phyloP scores from a whole-genome alignment of 2,888 invertebrate species.

The Axea sp. region DNA sequence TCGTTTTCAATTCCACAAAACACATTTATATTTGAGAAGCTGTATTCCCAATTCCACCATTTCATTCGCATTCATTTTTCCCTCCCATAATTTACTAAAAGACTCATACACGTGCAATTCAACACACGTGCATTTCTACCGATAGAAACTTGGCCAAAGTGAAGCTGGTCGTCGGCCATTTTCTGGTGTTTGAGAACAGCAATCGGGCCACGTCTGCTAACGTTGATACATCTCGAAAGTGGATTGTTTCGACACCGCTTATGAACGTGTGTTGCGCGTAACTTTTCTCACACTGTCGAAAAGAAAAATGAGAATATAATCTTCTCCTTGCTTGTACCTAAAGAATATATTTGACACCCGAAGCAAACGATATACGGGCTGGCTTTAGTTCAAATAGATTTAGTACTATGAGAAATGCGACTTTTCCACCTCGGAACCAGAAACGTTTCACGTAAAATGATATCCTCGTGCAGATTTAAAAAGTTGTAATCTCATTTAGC shows the following conservation, averaged over 20 bases:
- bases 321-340: constrained; percentile 8
- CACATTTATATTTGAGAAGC: too few species aligned
- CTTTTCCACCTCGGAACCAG: neutral
- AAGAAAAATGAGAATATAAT: constrained; percentile 10
- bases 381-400: neutral
- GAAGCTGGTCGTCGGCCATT: constrained; percentile 74
- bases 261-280: constrained; percentile 22
- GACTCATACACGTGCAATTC: too few species aligned
- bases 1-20: too few species aligned
- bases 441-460: constrained; percentile 6
- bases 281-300: constrained; percentile 33
- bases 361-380: constrained; percentile 38
- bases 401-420: constrained; percentile 6
- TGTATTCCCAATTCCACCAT: too few species aligned
- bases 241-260: constrained; percentile 36
- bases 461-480: neutral
- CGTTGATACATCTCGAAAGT: constrained; percentile 59
- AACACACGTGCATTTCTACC: constrained; percentile 2
- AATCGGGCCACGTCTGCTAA: constrained; percentile 54
- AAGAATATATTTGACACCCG: constrained; percentile 32
- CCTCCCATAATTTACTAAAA: constrained; percentile 4
- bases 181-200: constrained; percentile 65
- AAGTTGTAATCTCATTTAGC: neutral
- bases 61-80: neutral
- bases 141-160: constrained; percentile 72